A percentile compares a stretch with the other conserved stretches of the same genome.
Evolutionary conservation across 2,888 invertebrate genomes (phyloP).

Genomic region (Drosophila antonietae): DNA sequence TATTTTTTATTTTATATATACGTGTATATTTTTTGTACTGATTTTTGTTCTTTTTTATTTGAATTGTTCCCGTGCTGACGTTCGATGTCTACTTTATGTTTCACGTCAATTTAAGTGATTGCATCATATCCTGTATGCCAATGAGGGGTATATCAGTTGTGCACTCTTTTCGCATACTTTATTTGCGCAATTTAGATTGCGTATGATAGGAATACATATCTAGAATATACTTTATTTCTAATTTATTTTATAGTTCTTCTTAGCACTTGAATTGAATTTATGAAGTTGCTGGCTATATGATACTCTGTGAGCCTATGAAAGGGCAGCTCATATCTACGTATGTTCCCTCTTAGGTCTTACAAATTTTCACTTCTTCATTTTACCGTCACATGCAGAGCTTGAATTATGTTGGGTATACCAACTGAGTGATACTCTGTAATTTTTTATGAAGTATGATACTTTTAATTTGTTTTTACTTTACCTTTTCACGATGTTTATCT

Average conservation of each 20-base stretch:
- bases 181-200: too few species aligned
- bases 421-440: not conserved
- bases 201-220: too few species aligned
- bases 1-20: not conserved
- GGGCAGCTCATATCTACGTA: too few species aligned
- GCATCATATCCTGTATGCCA: not conserved
- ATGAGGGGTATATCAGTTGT: not conserved
- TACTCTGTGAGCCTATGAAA: too few species aligned
- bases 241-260: too few species aligned
- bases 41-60: slow-evolving; percentile 27
- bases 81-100: slow-evolving; percentile 18
- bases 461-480: not conserved
- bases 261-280: too few species aligned
- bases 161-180: not conserved
- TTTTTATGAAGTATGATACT: accelerated
- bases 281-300: too few species aligned
- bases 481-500: not conserved
- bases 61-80: slow-evolving; percentile 4
- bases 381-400: not conserved
- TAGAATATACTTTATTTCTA: too few species aligned
- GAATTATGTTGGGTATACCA: not conserved
- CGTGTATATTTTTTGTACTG: slow-evolving; percentile 13
- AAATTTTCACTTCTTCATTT: not conserved
- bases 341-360: too few species aligned
- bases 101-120: slow-evolving; percentile 30